These are phyloP conservation scores for Gobius niger DNA, from an alignment of 2,113 vertebrate species.

Conservation along the genomic window DNA sequence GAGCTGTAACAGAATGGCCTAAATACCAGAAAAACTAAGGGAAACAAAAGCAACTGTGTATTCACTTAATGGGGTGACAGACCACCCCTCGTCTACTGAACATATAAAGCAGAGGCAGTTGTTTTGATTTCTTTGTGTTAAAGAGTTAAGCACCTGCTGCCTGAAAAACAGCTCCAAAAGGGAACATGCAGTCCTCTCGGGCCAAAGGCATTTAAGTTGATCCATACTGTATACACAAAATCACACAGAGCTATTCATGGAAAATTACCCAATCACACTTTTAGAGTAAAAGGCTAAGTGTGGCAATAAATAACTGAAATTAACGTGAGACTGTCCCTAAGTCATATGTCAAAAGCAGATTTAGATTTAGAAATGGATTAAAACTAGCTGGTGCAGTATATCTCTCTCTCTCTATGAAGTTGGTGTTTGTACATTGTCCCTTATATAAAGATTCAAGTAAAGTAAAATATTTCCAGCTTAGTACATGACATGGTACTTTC, in stretches of 20 bases:
- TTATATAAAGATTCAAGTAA: too few species aligned
- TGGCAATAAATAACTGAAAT: conserved; percentile 26
- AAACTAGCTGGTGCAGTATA: too few species aligned
- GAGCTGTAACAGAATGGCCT: conserved; percentile 24
- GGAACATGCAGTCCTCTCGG: conserved; percentile 33
- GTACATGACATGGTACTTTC: too few species aligned
- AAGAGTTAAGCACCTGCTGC: conserved; percentile 56
- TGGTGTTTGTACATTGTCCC: too few species aligned
- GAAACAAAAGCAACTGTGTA: conserved; percentile 28
- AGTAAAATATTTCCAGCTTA: too few species aligned
- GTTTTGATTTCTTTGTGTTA: conserved; percentile 42
- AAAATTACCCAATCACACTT: conserved; percentile 11
- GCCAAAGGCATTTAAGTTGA: conserved; percentile 22
- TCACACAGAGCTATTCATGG: background rate
- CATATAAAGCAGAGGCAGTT: conserved; percentile 34
- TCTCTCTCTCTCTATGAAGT: too few species aligned
- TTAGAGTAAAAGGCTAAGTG: conserved; percentile 4
- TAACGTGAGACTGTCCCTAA: conserved; percentile 14
- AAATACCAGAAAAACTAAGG: conserved; percentile 30
- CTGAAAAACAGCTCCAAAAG: conserved; percentile 38
- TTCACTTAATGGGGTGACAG: conserved; percentile 10
- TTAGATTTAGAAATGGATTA: too few species aligned
- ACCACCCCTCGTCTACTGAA: conserved; percentile 17
- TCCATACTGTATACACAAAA: conserved; percentile 16
- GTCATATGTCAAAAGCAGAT: background rate